phyloP scores from a whole-genome alignment of 2,888 invertebrate genomes.

The Drosophila fungiperda region DNA sequence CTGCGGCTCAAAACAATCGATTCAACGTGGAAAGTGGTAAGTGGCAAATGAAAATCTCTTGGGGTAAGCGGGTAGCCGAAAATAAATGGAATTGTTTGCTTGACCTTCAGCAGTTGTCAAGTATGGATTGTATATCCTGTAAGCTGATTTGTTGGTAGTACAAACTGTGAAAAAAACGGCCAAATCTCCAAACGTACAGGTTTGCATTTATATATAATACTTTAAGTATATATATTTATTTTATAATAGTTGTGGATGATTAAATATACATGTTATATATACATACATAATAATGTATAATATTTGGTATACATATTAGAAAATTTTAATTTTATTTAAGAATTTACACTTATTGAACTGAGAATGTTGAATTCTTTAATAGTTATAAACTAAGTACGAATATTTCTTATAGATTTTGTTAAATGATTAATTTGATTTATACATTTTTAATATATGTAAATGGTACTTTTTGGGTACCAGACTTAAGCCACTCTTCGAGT shows the following conservation, averaged over 20 bases:
- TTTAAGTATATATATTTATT: not conserved
- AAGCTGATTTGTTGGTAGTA: not conserved
- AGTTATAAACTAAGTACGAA: no score
- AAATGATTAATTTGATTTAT: not conserved
- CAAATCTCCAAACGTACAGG: not conserved
- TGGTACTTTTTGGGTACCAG: not conserved
- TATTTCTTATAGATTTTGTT: not conserved
- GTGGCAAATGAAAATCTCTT: constrained; percentile 24
- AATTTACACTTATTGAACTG: not conserved
- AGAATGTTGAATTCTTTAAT: not conserved
- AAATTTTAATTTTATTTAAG: not conserved
- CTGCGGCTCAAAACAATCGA: constrained; percentile 63
- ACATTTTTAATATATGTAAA: not conserved
- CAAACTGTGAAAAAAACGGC: not conserved
- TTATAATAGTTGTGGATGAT: not conserved
- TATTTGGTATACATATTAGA: not conserved
- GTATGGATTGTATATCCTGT: constrained; percentile 28
- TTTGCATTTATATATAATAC: not conserved
- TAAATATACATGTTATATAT: not conserved
- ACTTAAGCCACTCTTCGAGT: constrained; percentile 11
- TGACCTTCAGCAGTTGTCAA: constrained; percentile 70
- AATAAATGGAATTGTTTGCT: constrained; percentile 67
- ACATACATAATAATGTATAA: not conserved
- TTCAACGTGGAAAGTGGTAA: constrained; percentile 27
- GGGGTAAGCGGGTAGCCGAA: constrained; percentile 40